Conservation (phyloP, 2,888 invertebrate genomes). For the Ctena decussata region DNA sequence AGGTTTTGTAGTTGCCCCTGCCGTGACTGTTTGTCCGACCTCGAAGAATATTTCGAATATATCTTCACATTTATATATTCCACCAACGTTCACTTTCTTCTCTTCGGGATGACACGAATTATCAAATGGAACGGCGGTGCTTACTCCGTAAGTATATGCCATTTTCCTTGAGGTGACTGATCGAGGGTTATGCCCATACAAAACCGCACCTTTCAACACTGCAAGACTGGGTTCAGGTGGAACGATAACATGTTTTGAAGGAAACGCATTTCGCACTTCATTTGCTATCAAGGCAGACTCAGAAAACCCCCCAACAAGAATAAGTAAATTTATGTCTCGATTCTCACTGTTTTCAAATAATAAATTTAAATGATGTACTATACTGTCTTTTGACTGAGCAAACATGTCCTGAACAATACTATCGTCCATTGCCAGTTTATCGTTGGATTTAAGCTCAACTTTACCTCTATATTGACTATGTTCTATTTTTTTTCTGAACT, state of each 20-base stretch:
- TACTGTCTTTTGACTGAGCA: background rate
- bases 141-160: constrained; percentile 9
- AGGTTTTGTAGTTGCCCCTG: background rate
- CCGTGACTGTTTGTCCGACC: background rate
- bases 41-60: constrained; percentile 12
- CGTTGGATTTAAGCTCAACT: background rate
- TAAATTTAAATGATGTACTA: background rate
- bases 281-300: background rate
- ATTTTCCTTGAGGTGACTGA: background rate
- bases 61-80: constrained; percentile 20
- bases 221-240: constrained; percentile 6
- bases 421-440: background rate
- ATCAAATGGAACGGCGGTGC: constrained; percentile 1
- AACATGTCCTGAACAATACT: background rate
- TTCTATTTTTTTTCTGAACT: background rate
- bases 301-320: constrained; percentile 25
- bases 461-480: background rate
- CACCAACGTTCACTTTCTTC: background rate
- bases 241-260: background rate
- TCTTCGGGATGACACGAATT: background rate
- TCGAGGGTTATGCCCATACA: constrained; percentile 5
- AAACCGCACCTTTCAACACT: constrained; percentile 13
- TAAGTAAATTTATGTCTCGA: background rate
- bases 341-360: background rate
- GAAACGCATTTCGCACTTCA: background rate